Evolutionary conservation across 2,888 invertebrate species (phyloP).

Genomic region (Chymomyza caudatula): DNA sequence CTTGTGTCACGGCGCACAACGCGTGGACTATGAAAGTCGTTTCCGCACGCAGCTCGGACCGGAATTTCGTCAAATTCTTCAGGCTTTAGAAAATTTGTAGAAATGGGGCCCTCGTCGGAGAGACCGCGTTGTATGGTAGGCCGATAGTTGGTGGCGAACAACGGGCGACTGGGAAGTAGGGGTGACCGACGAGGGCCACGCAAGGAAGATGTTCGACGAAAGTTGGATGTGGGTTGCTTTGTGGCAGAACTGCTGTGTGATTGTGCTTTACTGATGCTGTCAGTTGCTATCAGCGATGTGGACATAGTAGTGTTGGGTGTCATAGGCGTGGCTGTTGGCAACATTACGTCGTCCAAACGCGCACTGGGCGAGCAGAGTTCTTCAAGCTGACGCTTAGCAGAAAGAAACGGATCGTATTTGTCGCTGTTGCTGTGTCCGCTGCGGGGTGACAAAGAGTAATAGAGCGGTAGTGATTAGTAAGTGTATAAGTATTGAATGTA

Average conservation of each 20-base stretch:
- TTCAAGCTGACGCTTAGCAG: conserved; percentile 89
- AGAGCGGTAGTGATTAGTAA: neutral
- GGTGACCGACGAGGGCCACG: conserved; percentile 76
- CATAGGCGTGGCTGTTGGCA: conserved; percentile 68
- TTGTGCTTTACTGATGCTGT: conserved; percentile 30
- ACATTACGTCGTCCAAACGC: conserved; percentile 61
- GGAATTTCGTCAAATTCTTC: conserved; percentile 78
- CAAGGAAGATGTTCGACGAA: conserved; percentile 76
- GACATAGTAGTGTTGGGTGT: conserved; percentile 56
- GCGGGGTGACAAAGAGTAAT: neutral
- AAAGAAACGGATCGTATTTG: conserved; percentile 86
- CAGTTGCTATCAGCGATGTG: conserved; percentile 61
- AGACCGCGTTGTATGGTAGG: conserved; percentile 78
- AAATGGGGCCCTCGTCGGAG: conserved; percentile 78
- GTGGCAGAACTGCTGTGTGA: neutral
- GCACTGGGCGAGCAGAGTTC: conserved; percentile 84
- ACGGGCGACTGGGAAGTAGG: conserved; percentile 67
- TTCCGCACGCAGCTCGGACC: conserved; percentile 76
- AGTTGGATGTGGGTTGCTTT: conserved; percentile 62
- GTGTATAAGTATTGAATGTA: neutral
- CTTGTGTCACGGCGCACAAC: conserved; percentile 75
- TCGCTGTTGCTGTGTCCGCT: conserved; percentile 63
- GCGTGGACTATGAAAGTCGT: conserved; percentile 76
- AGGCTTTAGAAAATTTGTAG: conserved; percentile 76
- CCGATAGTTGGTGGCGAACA: conserved; percentile 74